Evolutionary conservation across 2,888 invertebrate species (phyloP).

Genomic region (Boloria euphrosyne): DNA sequence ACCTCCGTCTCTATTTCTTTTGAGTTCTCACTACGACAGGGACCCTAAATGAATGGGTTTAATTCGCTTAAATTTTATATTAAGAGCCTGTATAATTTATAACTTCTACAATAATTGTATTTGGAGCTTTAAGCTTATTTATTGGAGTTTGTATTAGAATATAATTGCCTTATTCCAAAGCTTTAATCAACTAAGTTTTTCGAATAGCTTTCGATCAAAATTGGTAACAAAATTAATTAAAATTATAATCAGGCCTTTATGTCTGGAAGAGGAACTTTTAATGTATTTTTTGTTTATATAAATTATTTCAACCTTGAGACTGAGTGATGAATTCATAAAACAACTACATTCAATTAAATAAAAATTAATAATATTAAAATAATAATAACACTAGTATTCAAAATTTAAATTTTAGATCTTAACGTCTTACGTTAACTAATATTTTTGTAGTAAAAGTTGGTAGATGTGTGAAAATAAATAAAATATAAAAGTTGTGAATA

Average conservation of each 20-base stretch:
- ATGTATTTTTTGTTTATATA: background rate
- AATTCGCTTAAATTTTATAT: slow-evolving; percentile 60
- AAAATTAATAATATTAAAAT: too few species aligned
- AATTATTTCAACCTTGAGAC: too few species aligned
- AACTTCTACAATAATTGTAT: slow-evolving; percentile 44
- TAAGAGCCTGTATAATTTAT: slow-evolving; percentile 43
- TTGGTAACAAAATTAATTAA: slow-evolving; percentile 22
- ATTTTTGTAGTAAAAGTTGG: too few species aligned
- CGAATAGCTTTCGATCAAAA: slow-evolving; percentile 23
- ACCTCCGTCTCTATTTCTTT: slow-evolving; percentile 47
- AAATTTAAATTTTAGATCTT: too few species aligned
- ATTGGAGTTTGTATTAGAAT: slow-evolving; percentile 37
- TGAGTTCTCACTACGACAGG: slow-evolving; percentile 65
- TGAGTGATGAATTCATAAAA: too few species aligned
- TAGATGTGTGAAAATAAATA: too few species aligned
- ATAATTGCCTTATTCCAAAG: slow-evolving; percentile 38
- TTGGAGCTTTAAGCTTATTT: slow-evolving; percentile 37
- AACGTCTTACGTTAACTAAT: too few species aligned
- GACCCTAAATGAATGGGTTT: slow-evolving; percentile 70
- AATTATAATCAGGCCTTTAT: slow-evolving; percentile 19
- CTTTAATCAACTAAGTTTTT: slow-evolving; percentile 32
- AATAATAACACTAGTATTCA: too few species aligned
- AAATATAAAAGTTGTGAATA: too few species aligned
- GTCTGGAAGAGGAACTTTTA: slow-evolving; percentile 6
- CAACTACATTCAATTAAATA: too few species aligned